Evolutionary conservation across 2,797 vertebrate genomes (phyloP).

Genomic region (Loris lydekkerianus): DNA sequence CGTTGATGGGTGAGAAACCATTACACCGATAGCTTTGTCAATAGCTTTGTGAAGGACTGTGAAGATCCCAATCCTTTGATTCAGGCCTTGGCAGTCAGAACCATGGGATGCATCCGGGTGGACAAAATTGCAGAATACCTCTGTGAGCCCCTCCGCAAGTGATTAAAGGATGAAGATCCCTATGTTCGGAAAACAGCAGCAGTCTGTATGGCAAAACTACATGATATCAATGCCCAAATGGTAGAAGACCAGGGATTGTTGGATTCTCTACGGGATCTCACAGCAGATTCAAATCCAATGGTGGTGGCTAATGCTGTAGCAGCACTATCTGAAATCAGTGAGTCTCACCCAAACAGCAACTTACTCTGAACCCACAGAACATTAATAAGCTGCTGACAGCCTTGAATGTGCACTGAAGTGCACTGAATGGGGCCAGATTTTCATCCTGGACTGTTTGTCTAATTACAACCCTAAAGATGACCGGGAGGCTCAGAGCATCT

Average conservation of each 20-base stretch:
- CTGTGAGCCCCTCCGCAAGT: conserved; percentile 98
- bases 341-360: no score
- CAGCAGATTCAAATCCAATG: conserved; percentile 99
- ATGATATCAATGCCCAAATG: conserved; percentile 99
- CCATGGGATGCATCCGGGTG: conserved; percentile 99
- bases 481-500: no score
- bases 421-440: no score
- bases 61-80: conserved; percentile 99
- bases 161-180: conserved; percentile 98
- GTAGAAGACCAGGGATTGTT: conserved; percentile 99
- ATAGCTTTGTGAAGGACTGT: conserved; percentile 91
- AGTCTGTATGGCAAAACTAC: conserved; percentile 98
- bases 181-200: conserved; percentile 98
- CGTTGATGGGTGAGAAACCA: no score
- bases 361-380: no score
- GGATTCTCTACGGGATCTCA: conserved; percentile 97
- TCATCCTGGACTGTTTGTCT: no score
- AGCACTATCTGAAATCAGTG: no score
- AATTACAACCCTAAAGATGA: no score
- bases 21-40: no score
- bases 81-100: conserved; percentile 97
- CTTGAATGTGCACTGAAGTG: no score
- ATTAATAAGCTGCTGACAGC: no score
- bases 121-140: conserved; percentile 99
- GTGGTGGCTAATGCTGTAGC: conserved; percentile 79